A percentile compares a stretch with the other conserved stretches of the same genome.
These are phyloP conservation scores for Rhynchomys soricoides DNA, from an alignment of 2,113 vertebrate species.

Conservation along the genomic window DNA sequence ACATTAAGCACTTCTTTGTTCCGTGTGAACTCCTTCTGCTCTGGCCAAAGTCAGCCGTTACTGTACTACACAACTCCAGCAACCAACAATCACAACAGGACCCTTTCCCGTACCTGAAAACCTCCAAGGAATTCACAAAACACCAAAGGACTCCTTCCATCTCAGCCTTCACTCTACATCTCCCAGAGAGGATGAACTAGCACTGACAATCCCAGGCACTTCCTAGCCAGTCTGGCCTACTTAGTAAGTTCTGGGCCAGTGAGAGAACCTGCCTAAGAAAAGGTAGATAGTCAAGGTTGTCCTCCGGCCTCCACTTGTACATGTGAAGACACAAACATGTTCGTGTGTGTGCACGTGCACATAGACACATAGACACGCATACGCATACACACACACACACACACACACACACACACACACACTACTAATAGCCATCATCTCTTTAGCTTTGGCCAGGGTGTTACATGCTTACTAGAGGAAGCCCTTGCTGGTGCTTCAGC, in stretches of 20 bases:
- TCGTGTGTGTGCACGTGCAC: too few relatives aligned
- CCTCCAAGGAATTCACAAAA: background rate
- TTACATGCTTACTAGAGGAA: background rate
- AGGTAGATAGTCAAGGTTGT: background rate
- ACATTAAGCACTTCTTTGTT: conserved; percentile 41
- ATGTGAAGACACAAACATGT: background rate
- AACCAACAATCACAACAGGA: background rate
- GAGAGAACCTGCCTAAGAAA: background rate
- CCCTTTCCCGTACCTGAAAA: background rate
- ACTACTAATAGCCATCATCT: background rate
- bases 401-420: too few relatives aligned
- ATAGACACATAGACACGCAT: too few relatives aligned
- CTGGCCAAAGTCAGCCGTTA: background rate
- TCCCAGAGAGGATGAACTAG: background rate
- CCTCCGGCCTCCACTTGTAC: background rate
- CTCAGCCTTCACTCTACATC: background rate
- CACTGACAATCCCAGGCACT: background rate
- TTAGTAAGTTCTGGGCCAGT: background rate
- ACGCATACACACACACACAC: too few relatives aligned
- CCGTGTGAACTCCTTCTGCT: conserved; percentile 8
- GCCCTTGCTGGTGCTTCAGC: background rate
- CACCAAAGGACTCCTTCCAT: conserved; percentile 17
- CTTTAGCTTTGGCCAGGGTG: background rate
- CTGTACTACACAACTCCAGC: background rate
- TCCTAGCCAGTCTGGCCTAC: background rate